Percentiles rank a stretch among this genome's conserved stretches.
These are phyloP conservation scores for Columbina picui DNA, from an alignment of 2,113 vertebrate genomes.

Conservation along the genomic window DNA sequence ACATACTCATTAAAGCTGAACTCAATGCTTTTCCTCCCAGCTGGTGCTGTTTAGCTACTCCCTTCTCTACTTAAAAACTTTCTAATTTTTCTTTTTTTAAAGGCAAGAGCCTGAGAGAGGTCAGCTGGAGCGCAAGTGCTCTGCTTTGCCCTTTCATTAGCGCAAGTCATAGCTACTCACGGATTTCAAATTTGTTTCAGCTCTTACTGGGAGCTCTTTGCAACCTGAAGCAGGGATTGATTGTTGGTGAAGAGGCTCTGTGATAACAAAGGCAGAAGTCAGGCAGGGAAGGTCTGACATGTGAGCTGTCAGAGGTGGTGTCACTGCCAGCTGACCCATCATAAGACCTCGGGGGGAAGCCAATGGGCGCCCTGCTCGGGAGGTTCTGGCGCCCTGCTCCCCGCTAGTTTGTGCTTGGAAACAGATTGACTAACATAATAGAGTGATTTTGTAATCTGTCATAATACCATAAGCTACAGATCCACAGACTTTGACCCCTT, in stretches of 20 bases:
- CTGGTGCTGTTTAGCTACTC: constrained; percentile 45
- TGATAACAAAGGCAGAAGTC: constrained; percentile 80
- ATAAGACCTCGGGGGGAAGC: constrained; percentile 80
- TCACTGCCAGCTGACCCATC: constrained; percentile 93
- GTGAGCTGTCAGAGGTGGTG: constrained; percentile 83
- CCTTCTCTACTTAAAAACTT: neutral
- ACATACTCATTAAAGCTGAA: neutral
- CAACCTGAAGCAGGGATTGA: constrained; percentile 63
- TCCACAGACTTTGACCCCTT: constrained; percentile 94
- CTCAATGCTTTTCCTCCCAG: neutral
- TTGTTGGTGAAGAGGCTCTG: constrained; percentile 65
- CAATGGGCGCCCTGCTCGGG: constrained; percentile 69
- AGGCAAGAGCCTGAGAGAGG: constrained; percentile 61
- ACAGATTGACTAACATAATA: constrained; percentile 89
- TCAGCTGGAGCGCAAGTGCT: constrained; percentile 66
- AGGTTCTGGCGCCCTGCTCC: constrained; percentile 69
- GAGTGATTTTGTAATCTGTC: constrained; percentile 95
- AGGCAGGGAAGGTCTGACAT: constrained; percentile 82
- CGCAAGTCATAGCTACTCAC: constrained; percentile 33
- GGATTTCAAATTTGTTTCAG: constrained; percentile 48
- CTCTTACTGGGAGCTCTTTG: constrained; percentile 36
- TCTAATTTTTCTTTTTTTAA: neutral
- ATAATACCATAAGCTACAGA: constrained; percentile 93
- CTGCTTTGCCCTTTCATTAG: constrained; percentile 76
- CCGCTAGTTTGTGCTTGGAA: constrained; percentile 80